phyloP scores from a whole-genome alignment of 2,797 vertebrate genomes.

The Dryobates pubescens region DNA sequence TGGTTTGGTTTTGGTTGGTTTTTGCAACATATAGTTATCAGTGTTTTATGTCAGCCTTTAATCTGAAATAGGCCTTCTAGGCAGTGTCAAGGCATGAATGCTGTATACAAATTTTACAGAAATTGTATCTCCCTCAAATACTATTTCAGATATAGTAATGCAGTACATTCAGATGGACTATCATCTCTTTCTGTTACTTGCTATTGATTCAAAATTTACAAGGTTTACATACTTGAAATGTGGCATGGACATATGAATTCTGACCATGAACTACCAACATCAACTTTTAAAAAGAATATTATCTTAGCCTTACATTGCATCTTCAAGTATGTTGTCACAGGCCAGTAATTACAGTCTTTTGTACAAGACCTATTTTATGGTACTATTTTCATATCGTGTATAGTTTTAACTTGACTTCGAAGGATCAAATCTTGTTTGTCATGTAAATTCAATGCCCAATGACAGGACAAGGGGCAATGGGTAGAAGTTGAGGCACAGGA shows the following conservation, averaged over 20 bases:
- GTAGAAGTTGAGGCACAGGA: no score
- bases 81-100: neutral
- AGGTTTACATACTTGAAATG: neutral
- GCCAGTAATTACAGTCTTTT: conserved; percentile 5
- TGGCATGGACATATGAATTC: neutral
- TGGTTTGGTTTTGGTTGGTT: no score
- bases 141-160: neutral
- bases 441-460: conserved; percentile 23
- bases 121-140: neutral
- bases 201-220: neutral
- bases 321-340: conserved; percentile 13
- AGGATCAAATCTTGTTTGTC: conserved; percentile 47
- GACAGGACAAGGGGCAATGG: no score
- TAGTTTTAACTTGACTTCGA: conserved; percentile 60
- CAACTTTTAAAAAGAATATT: neutral
- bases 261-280: neutral
- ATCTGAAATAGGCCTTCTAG: neutral
- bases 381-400: conserved; percentile 38
- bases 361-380: conserved; percentile 22
- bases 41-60: neutral
- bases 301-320: neutral
- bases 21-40: neutral
- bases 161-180: neutral
- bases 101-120: neutral
- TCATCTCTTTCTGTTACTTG: neutral